A percentile compares a stretch with the other conserved stretches of the same genome.
These are phyloP conservation scores for Hipposideros armiger DNA, from an alignment of 2,113 vertebrate species.

Conservation along the genomic window DNA sequence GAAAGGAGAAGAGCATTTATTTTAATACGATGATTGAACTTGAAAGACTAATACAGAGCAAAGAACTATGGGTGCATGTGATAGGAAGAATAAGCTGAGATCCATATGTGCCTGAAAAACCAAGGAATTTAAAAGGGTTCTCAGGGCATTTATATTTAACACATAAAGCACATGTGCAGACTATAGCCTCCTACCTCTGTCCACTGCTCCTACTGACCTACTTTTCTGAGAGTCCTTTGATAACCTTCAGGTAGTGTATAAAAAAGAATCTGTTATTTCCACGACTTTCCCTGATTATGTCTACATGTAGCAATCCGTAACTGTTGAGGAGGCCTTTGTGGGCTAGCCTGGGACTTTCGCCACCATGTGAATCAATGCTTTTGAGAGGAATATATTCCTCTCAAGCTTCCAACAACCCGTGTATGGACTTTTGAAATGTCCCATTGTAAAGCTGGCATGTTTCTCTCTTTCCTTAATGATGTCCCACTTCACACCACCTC, in stretches of 20 bases:
- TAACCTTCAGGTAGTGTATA: neutral
- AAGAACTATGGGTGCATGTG: conserved; percentile 15
- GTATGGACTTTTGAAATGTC: neutral
- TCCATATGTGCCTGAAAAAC: conserved; percentile 58
- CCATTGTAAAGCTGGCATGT: neutral
- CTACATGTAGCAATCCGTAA: neutral
- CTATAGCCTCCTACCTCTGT: neutral
- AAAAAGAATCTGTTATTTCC: neutral
- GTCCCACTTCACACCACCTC: neutral
- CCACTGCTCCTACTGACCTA: neutral
- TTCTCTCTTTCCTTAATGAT: neutral
- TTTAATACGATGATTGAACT: conserved; percentile 65
- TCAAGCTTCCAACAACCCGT: neutral
- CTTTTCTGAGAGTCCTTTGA: neutral
- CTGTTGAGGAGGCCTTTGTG: neutral
- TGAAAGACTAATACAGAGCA: conserved; percentile 52
- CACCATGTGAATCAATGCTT: neutral
- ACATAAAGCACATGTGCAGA: neutral
- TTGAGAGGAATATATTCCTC: neutral
- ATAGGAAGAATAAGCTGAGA: conserved; percentile 63
- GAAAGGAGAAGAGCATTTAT: conserved; percentile 68
- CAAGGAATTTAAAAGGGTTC: neutral
- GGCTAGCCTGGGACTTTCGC: neutral
- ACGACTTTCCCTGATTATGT: neutral
- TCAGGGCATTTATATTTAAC: neutral